These are phyloP conservation scores for Tympanoctomys barrerae DNA, from an alignment of 2,797 vertebrate species.

Conservation along the genomic window DNA sequence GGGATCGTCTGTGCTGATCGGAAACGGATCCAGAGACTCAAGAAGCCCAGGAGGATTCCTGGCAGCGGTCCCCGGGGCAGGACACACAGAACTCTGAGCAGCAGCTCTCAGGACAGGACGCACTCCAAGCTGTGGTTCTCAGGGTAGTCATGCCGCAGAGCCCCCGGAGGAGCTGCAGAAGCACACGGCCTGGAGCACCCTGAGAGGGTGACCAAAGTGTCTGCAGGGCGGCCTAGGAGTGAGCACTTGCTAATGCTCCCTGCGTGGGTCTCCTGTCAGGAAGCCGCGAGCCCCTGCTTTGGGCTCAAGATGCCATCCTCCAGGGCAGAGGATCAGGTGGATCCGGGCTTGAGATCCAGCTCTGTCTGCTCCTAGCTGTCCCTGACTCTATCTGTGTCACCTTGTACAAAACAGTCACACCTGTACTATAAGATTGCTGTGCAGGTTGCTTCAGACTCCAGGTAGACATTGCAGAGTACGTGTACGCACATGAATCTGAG, in stretches of 20 bases:
- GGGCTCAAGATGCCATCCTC: conserved; percentile 9
- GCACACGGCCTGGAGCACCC: background rate
- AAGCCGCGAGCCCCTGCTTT: background rate
- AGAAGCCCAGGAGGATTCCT: background rate
- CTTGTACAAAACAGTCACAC: background rate
- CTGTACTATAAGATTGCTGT: background rate
- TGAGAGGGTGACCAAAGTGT: background rate
- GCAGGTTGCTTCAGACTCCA: background rate
- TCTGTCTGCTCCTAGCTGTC: background rate
- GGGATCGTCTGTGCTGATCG: background rate
- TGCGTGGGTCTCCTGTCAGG: background rate
- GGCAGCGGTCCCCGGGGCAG: background rate
- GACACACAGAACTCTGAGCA: background rate
- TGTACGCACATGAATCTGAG: background rate
- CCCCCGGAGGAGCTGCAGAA: background rate
- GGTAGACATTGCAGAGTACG: background rate
- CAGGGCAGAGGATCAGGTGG: background rate
- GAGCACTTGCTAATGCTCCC: conserved; percentile 11
- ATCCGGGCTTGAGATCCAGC: background rate
- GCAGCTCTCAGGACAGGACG: background rate
- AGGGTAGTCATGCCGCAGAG: background rate
- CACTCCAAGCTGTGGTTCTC: background rate
- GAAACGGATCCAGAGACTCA: background rate
- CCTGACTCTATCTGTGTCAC: background rate
- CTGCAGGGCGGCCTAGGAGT: background rate